A percentile compares a stretch with the other conserved stretches of the same genome.
Conservation (phyloP, 2,888 invertebrate genomes). For the Epinotia nisella region DNA sequence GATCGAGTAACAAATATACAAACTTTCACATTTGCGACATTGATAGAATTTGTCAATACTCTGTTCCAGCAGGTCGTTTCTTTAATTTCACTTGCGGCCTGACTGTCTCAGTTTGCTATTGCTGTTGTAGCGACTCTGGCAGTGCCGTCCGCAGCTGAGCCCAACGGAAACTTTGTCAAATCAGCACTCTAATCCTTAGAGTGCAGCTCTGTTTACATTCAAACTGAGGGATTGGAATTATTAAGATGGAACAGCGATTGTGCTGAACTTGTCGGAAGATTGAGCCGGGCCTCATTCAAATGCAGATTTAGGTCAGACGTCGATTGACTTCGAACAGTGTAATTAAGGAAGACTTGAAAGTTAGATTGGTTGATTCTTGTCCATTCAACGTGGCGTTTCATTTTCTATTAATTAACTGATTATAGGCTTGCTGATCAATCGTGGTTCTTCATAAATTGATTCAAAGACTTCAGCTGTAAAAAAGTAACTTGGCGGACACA, state of each 20-base stretch:
- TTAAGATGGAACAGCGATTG: slow-evolving; percentile 79
- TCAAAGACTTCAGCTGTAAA: neutral
- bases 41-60: neutral
- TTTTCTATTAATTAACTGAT: slow-evolving; percentile 38
- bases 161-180: slow-evolving; percentile 71
- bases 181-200: slow-evolving; percentile 69
- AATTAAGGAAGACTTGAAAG: slow-evolving; percentile 71
- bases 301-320: slow-evolving; percentile 80
- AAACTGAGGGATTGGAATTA: slow-evolving; percentile 75
- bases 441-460: slow-evolving; percentile 29
- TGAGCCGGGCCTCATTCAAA: slow-evolving; percentile 72
- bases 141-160: slow-evolving; percentile 48
- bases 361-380: slow-evolving; percentile 66
- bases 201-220: slow-evolving; percentile 76
- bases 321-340: slow-evolving; percentile 75
- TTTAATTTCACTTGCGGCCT: slow-evolving; percentile 1
- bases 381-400: slow-evolving; percentile 44
- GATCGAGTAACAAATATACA: no score
- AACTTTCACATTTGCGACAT: no score
- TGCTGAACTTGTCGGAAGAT: slow-evolving; percentile 72
- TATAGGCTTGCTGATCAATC: slow-evolving; percentile 27
- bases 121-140: slow-evolving; percentile 49
- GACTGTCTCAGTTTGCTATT: slow-evolving; percentile 2
- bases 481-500: no score
- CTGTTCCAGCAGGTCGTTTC: neutral